phyloP scores from a whole-genome alignment of 2,888 invertebrate species.

The Yponomeuta sedellus region DNA sequence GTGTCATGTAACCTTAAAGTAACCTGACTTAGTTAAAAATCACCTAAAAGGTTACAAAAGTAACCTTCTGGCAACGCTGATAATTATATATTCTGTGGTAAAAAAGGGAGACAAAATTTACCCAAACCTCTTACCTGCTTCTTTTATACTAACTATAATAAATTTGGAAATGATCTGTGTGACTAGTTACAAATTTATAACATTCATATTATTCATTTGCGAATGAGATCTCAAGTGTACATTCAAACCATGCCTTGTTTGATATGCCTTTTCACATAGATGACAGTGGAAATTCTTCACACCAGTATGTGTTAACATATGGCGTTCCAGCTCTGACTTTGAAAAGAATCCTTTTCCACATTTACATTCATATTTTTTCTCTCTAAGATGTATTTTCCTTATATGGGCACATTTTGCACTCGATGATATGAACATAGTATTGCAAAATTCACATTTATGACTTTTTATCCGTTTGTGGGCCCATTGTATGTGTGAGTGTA shows the following conservation, averaged over 20 bases:
- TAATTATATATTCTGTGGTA: no score
- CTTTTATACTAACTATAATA: neutral
- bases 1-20: no score
- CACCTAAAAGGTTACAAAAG: no score
- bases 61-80: no score
- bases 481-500: constrained; percentile 66
- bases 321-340: constrained; percentile 62
- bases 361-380: constrained; percentile 66
- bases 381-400: constrained; percentile 65
- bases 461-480: constrained; percentile 66
- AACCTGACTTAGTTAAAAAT: no score
- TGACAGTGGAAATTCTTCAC: constrained; percentile 70
- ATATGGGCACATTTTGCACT: constrained; percentile 65
- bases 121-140: no score
- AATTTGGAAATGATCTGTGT: neutral
- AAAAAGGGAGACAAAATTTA: no score
- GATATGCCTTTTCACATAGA: constrained; percentile 67
- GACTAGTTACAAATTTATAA: neutral
- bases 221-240: constrained; percentile 66
- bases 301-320: constrained; percentile 65
- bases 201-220: constrained; percentile 27
- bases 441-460: constrained; percentile 66
- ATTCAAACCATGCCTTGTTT: constrained; percentile 66
- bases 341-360: constrained; percentile 67
- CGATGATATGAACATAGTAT: constrained; percentile 65